Evolutionary conservation across 2,113 vertebrate genomes (phyloP).

Genomic region (Galbula dea): DNA sequence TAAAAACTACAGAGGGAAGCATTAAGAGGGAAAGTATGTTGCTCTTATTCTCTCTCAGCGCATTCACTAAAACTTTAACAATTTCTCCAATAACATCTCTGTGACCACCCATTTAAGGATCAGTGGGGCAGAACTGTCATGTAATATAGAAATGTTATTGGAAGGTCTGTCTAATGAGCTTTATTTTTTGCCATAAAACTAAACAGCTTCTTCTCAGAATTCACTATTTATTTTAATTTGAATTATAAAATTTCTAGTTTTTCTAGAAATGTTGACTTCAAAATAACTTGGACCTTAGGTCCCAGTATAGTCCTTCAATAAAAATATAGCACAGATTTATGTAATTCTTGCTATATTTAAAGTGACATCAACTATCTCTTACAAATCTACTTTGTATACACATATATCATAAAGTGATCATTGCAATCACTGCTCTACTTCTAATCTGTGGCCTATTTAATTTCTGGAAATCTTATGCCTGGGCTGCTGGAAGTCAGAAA

Average conservation of each 20-base stretch:
- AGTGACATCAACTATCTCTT: neutral
- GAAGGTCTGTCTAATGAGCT: neutral
- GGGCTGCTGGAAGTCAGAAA: neutral
- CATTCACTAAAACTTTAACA: neutral
- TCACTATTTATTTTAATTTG: neutral
- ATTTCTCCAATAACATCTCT: neutral
- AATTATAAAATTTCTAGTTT: neutral
- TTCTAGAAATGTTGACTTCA: neutral
- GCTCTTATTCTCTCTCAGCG: neutral
- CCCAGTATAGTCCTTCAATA: neutral
- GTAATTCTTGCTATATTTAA: neutral
- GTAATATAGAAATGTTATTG: neutral
- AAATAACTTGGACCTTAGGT: neutral
- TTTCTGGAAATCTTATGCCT: neutral
- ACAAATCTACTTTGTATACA: neutral
- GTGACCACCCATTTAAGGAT: neutral
- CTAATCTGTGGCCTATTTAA: neutral
- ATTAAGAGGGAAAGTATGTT: neutral
- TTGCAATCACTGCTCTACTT: neutral
- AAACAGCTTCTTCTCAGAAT: neutral
- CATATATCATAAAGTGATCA: neutral
- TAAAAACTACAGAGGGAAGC: neutral
- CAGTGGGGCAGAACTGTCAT: neutral
- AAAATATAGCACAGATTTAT: neutral
- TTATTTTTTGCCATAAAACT: neutral